These are phyloP conservation scores for Ctenoplectra terminalis DNA, from an alignment of 1,140 invertebrate species.

Conservation along the genomic window DNA sequence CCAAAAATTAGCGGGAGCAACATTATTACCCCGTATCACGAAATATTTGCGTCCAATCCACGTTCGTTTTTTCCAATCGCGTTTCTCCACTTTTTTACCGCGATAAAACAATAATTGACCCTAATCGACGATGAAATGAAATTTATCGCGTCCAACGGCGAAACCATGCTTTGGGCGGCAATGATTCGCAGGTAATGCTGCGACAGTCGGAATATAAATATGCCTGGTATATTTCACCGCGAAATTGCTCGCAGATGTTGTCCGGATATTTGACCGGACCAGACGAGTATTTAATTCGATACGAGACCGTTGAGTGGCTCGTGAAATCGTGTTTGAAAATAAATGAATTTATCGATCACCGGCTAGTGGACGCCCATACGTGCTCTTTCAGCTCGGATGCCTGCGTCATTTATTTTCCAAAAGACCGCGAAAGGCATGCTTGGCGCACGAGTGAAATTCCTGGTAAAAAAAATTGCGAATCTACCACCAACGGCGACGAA, in stretches of 20 bases:
- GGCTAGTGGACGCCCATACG: background rate
- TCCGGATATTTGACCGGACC: conserved; percentile 46
- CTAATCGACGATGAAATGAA: conserved; percentile 53
- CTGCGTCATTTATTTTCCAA: conserved; percentile 47
- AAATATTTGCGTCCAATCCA: conserved; percentile 37
- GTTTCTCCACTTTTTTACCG: conserved; percentile 3
- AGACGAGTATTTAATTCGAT: conserved; percentile 66
- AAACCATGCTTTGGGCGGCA: conserved; percentile 24
- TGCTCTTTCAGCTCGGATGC: background rate
- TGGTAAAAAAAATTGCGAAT: background rate
- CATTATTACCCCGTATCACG: conserved; percentile 75
- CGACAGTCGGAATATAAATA: conserved; percentile 43
- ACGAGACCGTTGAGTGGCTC: conserved; percentile 38
- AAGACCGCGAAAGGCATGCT: conserved; percentile 21
- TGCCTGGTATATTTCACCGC: conserved; percentile 27
- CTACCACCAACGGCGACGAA: background rate
- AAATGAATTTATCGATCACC: conserved; percentile 59
- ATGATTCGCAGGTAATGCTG: conserved; percentile 35
- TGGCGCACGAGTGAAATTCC: background rate
- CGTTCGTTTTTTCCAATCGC: background rate
- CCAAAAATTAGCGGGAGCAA: conserved; percentile 74
- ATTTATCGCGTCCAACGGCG: conserved; percentile 52
- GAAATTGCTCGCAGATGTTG: conserved; percentile 63
- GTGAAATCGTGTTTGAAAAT: conserved; percentile 52
- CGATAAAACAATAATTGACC: conserved; percentile 64